A percentile compares a stretch with the other conserved stretches of the same genome.
phyloP scores from a whole-genome alignment of 1,140 invertebrate genomes.

The Drosophila ironensis region DNA sequence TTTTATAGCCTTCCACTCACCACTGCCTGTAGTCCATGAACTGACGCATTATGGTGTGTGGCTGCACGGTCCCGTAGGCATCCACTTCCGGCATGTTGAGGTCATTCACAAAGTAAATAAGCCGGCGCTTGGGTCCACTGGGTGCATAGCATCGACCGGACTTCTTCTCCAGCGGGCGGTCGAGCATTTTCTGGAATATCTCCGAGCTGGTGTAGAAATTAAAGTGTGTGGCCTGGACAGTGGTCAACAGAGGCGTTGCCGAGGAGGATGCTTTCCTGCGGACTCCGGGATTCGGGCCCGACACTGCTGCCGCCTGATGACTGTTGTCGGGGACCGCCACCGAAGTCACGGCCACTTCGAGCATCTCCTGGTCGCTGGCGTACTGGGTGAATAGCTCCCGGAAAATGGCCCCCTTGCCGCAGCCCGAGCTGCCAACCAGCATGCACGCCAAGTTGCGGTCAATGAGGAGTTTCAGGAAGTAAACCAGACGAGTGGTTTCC shows the following conservation, averaged over 20 bases:
- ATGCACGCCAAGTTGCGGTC: conserved; percentile 92
- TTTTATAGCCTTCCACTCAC: conserved; percentile 51
- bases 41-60: conserved; percentile 96
- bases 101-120: conserved; percentile 98
- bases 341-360: conserved; percentile 62
- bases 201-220: conserved; percentile 98
- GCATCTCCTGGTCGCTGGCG: conserved; percentile 65
- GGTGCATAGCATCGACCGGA: conserved; percentile 96
- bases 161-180: conserved; percentile 97
- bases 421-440: conserved; percentile 94
- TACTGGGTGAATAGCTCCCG: conserved; percentile 89
- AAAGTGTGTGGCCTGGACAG: conserved; percentile 94
- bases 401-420: conserved; percentile 94
- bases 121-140: conserved; percentile 90
- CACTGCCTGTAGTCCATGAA: conserved; percentile 97
- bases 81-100: conserved; percentile 99
- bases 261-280: conserved; percentile 57
- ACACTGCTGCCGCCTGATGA: conserved; percentile 24
- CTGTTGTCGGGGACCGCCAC: conserved; percentile 28
- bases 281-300: neutral
- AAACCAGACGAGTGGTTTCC: conserved; percentile 94
- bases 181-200: conserved; percentile 94
- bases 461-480: conserved; percentile 94
- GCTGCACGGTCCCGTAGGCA: conserved; percentile 96
- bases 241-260: conserved; percentile 55